Evolutionary conservation across 2,797 vertebrate genomes (phyloP).

Genomic region (Rhincodon typus): DNA sequence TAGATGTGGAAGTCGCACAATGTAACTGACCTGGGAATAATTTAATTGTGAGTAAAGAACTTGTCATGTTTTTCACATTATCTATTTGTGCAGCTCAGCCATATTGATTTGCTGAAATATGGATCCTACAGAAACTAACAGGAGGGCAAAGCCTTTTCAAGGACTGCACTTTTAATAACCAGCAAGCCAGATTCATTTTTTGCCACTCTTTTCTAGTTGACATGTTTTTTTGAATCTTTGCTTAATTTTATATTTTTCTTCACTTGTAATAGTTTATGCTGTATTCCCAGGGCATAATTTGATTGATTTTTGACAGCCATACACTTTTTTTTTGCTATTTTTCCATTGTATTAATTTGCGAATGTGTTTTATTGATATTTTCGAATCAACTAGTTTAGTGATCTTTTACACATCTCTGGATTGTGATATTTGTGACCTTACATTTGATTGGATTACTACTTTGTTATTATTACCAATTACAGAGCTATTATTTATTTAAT

Average conservation of each 20-base stretch:
- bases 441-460: not conserved
- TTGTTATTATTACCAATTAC: not conserved
- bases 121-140: not conserved
- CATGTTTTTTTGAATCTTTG: not conserved
- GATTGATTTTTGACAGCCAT: not conserved
- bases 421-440: not conserved
- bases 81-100: not conserved
- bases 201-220: not conserved
- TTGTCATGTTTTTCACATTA: not conserved
- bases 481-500: not conserved
- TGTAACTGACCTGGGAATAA: not conserved
- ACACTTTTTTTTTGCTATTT: not conserved
- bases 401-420: not conserved
- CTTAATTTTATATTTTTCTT: not conserved
- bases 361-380: not conserved
- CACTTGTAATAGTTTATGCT: not conserved
- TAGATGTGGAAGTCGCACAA: not conserved
- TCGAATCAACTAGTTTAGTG: no score
- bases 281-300: not conserved
- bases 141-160: not conserved
- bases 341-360: not conserved
- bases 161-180: not conserved
- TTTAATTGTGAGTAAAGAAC: not conserved
- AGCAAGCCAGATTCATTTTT: not conserved
- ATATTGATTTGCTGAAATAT: not conserved